These are phyloP conservation scores for Galerucella nymphaeae DNA, from an alignment of 2,888 invertebrate species.

Conservation along the genomic window DNA sequence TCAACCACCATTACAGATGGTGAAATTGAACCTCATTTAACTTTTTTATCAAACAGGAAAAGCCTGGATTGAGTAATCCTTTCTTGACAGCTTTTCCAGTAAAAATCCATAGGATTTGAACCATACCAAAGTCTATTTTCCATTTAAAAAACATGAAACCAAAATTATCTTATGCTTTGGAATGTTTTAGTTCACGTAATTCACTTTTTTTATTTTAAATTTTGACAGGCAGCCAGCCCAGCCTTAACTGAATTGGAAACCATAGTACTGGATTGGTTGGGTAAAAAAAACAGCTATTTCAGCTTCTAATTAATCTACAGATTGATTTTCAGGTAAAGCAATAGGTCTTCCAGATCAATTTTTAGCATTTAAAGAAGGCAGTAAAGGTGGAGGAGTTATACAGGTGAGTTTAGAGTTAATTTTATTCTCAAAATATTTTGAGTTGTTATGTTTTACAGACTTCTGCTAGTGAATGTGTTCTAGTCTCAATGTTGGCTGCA, in stretches of 20 bases:
- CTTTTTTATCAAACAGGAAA: too few relatives aligned
- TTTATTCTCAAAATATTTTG: neutral
- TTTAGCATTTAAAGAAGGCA: constrained; percentile 83
- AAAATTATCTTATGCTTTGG: too few relatives aligned
- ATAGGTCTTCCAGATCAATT: constrained; percentile 92
- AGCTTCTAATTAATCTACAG: neutral
- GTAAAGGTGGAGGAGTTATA: constrained; percentile 93
- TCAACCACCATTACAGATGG: too few relatives aligned
- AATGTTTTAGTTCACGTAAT: too few relatives aligned
- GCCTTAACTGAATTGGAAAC: constrained; percentile 93
- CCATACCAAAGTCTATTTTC: too few relatives aligned
- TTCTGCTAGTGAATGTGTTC: constrained; percentile 94
- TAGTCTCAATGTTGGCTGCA: constrained; percentile 93
- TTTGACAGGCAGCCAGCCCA: constrained; percentile 80
- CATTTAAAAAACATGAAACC: too few relatives aligned
- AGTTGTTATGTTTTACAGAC: constrained; percentile 67
- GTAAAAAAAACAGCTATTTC: constrained; percentile 63
- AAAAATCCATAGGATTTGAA: too few relatives aligned
- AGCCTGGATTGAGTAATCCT: too few relatives aligned
- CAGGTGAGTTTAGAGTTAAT: constrained; percentile 72
- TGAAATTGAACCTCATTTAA: too few relatives aligned
- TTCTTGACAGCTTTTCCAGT: too few relatives aligned
- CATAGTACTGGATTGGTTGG: constrained; percentile 95
- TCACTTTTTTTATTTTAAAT: constrained; percentile 43
- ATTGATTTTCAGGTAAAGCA: constrained; percentile 75